phyloP scores from a whole-genome alignment of 2,888 invertebrate species.

The Conus canariensis region DNA sequence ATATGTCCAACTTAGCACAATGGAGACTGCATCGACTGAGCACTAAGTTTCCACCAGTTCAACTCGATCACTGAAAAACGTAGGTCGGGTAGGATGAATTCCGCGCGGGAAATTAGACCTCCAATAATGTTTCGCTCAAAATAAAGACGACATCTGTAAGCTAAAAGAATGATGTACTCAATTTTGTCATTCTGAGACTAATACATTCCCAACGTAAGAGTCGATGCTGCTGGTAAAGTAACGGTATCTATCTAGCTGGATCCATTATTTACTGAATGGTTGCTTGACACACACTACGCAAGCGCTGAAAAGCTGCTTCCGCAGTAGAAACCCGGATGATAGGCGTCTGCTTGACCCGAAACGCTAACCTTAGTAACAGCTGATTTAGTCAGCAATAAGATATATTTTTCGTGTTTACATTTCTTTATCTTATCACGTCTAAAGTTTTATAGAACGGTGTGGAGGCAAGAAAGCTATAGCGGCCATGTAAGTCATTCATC shows the following conservation, averaged over 20 bases:
- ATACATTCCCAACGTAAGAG: slow-evolving; percentile 33
- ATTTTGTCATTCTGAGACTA: not conserved
- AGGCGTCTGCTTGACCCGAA: not conserved
- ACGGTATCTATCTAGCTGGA: slow-evolving; percentile 55
- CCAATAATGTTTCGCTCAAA: slow-evolving; percentile 34
- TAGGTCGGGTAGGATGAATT: slow-evolving; percentile 28
- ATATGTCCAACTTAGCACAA: slow-evolving; percentile 43
- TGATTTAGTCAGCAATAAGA: not conserved
- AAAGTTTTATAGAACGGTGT: not conserved
- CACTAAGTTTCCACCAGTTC: slow-evolving; percentile 27
- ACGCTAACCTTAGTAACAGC: slow-evolving; percentile 15
- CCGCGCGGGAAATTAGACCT: slow-evolving; percentile 30
- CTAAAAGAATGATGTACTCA: slow-evolving; percentile 37
- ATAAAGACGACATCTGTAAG: slow-evolving; percentile 43
- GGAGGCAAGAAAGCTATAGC: not conserved
- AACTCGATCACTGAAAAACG: slow-evolving; percentile 37
- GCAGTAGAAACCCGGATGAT: slow-evolving; percentile 58
- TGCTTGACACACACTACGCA: slow-evolving; percentile 70
- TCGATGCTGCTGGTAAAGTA: slow-evolving; percentile 68
- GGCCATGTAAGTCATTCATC: not conserved
- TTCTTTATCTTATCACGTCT: not conserved
- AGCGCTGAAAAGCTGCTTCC: slow-evolving; percentile 61
- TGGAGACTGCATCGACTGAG: slow-evolving; percentile 38
- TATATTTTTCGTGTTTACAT: not conserved
- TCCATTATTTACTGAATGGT: slow-evolving; percentile 75